phyloP scores from a whole-genome alignment of 2,888 invertebrate genomes.

The Ethmia dodecea region DNA sequence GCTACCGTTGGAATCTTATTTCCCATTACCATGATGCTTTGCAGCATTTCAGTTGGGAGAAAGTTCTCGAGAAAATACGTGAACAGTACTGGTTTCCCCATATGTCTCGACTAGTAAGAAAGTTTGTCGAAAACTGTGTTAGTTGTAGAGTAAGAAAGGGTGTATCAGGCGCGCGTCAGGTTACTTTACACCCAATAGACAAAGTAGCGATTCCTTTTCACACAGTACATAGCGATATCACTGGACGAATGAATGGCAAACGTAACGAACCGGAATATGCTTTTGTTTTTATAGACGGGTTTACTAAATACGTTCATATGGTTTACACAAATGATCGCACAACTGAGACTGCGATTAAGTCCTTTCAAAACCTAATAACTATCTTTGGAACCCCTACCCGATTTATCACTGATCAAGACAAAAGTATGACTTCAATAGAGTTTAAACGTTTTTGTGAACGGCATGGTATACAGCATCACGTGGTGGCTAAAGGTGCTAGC shows the following conservation, averaged over 20 bases:
- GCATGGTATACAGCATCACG: background rate
- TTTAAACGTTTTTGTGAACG: conserved; percentile 11
- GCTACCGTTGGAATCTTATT: conserved; percentile 5
- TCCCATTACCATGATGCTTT: conserved; percentile 5
- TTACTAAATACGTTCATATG: conserved; percentile 2
- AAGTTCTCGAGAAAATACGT: conserved; percentile 6
- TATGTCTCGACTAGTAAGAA: conserved; percentile 1
- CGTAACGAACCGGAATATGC: conserved; percentile 5
- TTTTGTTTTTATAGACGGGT: conserved; percentile 6
- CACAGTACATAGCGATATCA: conserved; percentile 9
- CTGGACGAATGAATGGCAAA: conserved; percentile 7
- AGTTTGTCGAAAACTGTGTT: conserved; percentile 8
- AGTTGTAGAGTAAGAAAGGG: conserved; percentile 6
- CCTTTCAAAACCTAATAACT: background rate
- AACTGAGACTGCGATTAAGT: background rate
- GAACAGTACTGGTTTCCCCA: conserved; percentile 12
- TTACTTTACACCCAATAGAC: conserved; percentile 9
- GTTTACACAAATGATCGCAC: background rate
- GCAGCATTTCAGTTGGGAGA: conserved; percentile 12
- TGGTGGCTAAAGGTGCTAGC: background rate
- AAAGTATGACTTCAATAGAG: conserved; percentile 10
- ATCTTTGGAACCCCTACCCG: conserved; percentile 9
- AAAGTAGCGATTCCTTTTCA: conserved; percentile 7
- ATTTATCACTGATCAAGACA: conserved; percentile 14
- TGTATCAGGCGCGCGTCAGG: conserved; percentile 5